These are phyloP conservation scores for Bergia puertoricense DNA, from an alignment of 92 coral and sea anemone species.

Conservation along the genomic window DNA sequence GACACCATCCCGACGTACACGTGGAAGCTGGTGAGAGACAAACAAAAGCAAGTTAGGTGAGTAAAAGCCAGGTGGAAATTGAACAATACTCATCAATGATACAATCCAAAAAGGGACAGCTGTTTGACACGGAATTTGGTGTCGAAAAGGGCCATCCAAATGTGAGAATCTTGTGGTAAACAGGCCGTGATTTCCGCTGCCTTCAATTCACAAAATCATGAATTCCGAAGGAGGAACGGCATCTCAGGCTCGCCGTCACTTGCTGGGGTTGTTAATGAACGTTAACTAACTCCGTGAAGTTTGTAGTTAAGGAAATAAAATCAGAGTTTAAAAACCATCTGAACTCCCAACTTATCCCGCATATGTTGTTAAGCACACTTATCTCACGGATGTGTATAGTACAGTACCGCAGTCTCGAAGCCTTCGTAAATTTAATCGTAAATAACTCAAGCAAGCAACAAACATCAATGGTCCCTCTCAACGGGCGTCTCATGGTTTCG, in stretches of 20 bases:
- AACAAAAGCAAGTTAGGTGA: slow-evolving; percentile 53
- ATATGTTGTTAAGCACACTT: neutral
- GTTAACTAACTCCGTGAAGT: slow-evolving; percentile 21
- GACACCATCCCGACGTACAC: slow-evolving; percentile 77
- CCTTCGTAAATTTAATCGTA: slow-evolving; percentile 16
- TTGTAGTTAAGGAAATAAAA: slow-evolving; percentile 11
- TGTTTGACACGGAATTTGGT: slow-evolving; percentile 27
- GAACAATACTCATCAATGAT: slow-evolving; percentile 42
- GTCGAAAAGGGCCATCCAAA: slow-evolving; percentile 30
- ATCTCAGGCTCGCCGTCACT: neutral
- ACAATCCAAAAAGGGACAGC: slow-evolving; percentile 35
- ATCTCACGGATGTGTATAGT: neutral
- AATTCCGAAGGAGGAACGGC: slow-evolving; percentile 36
- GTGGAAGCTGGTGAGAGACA: slow-evolving; percentile 74
- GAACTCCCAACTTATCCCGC: slow-evolving; percentile 25
- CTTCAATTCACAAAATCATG: slow-evolving; percentile 4
- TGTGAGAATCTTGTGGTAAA: slow-evolving; percentile 5
- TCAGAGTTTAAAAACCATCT: slow-evolving; percentile 29
- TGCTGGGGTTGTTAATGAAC: slow-evolving; percentile 9
- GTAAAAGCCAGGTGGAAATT: slow-evolving; percentile 67
- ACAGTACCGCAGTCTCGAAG: neutral
- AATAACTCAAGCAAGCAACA: slow-evolving; percentile 16
- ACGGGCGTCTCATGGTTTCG: slow-evolving; percentile 41
- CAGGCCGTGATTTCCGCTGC: slow-evolving; percentile 6
- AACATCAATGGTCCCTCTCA: slow-evolving; percentile 14